Conservation (phyloP, 2,888 invertebrate species). For the Tineola bisselliella region DNA sequence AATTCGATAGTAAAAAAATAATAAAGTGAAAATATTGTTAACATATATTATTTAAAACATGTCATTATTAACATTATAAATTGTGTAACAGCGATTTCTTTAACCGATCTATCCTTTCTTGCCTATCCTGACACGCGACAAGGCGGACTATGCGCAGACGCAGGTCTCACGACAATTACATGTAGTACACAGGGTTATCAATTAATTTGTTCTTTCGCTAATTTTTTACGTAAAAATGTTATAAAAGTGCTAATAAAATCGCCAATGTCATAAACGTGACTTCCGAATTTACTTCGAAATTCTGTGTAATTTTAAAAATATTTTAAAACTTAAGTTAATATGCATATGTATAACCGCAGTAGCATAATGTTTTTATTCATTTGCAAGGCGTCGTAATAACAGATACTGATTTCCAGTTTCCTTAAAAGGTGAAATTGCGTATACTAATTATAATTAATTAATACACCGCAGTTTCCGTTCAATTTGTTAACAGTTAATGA, state of each 20-base stretch:
- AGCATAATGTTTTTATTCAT: too few relatives aligned
- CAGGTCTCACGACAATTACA: not conserved
- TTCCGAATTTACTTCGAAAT: not conserved
- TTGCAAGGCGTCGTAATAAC: too few relatives aligned
- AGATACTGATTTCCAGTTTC: not conserved
- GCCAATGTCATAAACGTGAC: not conserved
- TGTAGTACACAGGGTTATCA: not conserved
- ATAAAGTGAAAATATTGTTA: too few relatives aligned
- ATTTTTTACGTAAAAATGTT: not conserved
- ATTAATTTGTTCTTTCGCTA: not conserved
- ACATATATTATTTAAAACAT: too few relatives aligned
- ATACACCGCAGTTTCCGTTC: not conserved
- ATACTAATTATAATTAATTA: not conserved
- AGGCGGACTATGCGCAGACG: not conserved
- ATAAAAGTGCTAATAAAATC: not conserved
- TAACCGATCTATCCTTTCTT: slow-evolving; percentile 4
- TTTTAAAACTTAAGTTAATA: too few relatives aligned
- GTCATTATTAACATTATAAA: too few relatives aligned
- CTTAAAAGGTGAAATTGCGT: not conserved
- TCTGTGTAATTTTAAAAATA: too few relatives aligned
- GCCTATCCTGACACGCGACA: slow-evolving; percentile 7
- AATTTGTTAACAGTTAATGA: not conserved
- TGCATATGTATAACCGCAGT: too few relatives aligned
- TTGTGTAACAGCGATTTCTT: not conserved
- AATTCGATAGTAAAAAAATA: too few relatives aligned